Conservation (phyloP, 1,140 invertebrate genomes). For the Rhizoglyphus robini region DNA sequence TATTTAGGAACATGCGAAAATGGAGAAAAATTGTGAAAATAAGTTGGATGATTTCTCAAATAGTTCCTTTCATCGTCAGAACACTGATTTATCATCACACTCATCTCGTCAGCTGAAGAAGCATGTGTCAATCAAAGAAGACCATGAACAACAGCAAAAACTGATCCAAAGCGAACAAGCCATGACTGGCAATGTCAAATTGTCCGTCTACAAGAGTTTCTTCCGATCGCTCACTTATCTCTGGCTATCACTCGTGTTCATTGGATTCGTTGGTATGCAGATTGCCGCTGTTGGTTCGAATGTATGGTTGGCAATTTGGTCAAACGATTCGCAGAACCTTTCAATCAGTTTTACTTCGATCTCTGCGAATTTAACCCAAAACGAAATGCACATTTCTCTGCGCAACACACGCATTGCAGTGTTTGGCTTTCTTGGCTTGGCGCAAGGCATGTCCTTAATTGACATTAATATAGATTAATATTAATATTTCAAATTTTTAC, state of each 20-base stretch:
- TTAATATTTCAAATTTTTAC: too few species aligned
- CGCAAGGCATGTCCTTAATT: constrained; percentile 24
- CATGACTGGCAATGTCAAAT: constrained; percentile 80
- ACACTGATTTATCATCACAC: too few species aligned
- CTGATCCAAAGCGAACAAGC: constrained; percentile 74
- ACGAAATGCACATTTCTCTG: too few species aligned
- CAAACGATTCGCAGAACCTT: constrained; percentile 23
- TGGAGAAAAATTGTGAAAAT: constrained; percentile 41
- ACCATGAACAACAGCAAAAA: constrained; percentile 41
- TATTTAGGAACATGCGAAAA: constrained; percentile 60
- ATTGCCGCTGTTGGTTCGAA: constrained; percentile 74
- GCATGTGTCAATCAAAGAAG: neutral
- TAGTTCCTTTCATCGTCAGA: neutral
- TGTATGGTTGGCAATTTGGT: constrained; percentile 68
- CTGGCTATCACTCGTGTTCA: constrained; percentile 23
- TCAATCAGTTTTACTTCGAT: neutral
- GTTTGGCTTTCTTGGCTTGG: constrained; percentile 25
- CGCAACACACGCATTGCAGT: constrained; percentile 24
- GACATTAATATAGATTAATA: too few species aligned
- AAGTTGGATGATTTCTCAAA: neutral
- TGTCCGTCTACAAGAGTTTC: constrained; percentile 60
- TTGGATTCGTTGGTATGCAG: constrained; percentile 26
- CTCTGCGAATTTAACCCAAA: too few species aligned
- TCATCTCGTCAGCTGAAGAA: neutral
- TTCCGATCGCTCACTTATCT: constrained; percentile 25